These are phyloP conservation scores for Anastatus disparis DNA, from an alignment of 1,140 invertebrate genomes.

Conservation along the genomic window DNA sequence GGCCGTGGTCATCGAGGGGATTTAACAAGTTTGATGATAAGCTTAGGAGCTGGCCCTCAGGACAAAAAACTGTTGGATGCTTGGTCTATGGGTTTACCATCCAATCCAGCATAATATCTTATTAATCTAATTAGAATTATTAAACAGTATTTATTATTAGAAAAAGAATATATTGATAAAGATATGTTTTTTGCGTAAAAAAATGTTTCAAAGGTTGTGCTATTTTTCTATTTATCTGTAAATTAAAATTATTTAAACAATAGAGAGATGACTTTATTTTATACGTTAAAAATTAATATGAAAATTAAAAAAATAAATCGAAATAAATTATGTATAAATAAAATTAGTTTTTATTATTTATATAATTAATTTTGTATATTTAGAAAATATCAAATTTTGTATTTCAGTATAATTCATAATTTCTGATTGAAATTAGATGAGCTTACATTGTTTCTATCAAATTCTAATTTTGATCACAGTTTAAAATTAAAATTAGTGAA, in stretches of 20 bases:
- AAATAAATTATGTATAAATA: conserved; percentile 11
- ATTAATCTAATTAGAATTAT: neutral
- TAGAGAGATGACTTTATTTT: conserved; percentile 2
- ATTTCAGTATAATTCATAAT: too few species aligned
- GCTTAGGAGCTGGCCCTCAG: conserved; percentile 61
- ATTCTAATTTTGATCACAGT: too few species aligned
- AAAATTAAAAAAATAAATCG: neutral
- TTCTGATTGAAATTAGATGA: too few species aligned
- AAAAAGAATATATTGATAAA: neutral
- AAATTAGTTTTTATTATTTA: conserved; percentile 4
- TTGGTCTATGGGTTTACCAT: conserved; percentile 62
- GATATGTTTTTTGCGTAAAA: conserved; percentile 25
- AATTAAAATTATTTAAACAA: conserved; percentile 10
- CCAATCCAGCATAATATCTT: conserved; percentile 56
- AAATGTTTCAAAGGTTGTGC: conserved; percentile 27
- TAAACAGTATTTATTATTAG: conserved; percentile 32
- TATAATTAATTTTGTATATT: neutral
- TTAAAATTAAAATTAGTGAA: too few species aligned
- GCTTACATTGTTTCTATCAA: too few species aligned
- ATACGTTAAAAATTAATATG: neutral
- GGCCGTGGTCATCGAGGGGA: conserved; percentile 56
- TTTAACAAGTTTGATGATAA: conserved; percentile 60
- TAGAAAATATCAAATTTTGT: too few species aligned
- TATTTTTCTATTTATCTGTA: conserved; percentile 24
- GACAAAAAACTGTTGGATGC: conserved; percentile 61